Evolutionary conservation across 2,888 invertebrate species (phyloP), one percentile per base, ranked within the genome.

Genomic region (Caenorhabditis sp.): DNA sequence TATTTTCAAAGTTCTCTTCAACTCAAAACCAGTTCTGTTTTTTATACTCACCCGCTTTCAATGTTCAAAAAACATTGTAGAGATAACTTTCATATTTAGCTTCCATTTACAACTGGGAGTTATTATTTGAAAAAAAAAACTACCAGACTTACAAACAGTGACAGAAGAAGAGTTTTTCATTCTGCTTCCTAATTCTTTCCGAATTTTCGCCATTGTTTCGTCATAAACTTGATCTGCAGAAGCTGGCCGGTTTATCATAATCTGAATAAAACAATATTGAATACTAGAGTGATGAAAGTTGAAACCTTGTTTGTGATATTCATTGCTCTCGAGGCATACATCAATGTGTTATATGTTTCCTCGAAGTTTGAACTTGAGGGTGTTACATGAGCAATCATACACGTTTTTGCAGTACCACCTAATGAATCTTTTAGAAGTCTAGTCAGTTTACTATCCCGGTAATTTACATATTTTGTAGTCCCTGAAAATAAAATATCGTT

Each of bases 371-470:
- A 89, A 20, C 91, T 91, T 43, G 93, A 93, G 0, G 96, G 94
- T 1, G 94, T 93, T 52, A 96, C 93, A 89, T 97, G 95, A 1
- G 96, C 96, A 69, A 97, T 94, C 96, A 97, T 97, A 17, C 95
- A 95, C 0, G 97, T 97, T 84, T 93, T 92, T 87, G 95, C 95
- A 87, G 95, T 94, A 7, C 96, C 95, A 81, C 84, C 89, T 23
- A 90, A 84, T 8, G 89, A 88, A 83, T 90, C 89, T 80, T 90
- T 90, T 72, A 96, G 90, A 66, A 96, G 90, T 5, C 97, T 91
- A 0, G 97, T 97, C 80, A 97, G 89, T 89, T 97, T 97, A 27
- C 95, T 95, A 89, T 97, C 97, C 0, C 96, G 91, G 89, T 94
- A 96, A 90, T 97, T 97, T 7, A 97, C 95, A 88, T 95, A 97